phyloP scores from a whole-genome alignment of 1,140 invertebrate species.

The Bombus ignitus region DNA sequence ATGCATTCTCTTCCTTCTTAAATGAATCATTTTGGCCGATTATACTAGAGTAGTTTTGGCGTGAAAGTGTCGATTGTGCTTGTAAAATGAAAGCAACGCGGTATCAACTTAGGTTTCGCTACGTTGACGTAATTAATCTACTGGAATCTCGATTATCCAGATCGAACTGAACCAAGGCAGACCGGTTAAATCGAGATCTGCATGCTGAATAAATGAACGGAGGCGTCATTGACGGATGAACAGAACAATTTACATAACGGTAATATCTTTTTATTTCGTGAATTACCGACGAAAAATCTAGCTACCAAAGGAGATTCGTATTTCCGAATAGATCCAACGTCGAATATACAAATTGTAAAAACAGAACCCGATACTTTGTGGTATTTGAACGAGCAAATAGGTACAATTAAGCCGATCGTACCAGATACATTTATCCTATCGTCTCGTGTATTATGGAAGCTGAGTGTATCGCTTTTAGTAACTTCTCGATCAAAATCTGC shows the following conservation, averaged over 20 bases:
- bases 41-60: not conserved
- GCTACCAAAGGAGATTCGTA: not conserved
- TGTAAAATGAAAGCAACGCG: not conserved
- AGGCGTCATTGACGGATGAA: conserved; percentile 19
- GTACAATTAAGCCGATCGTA: not conserved
- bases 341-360: not conserved
- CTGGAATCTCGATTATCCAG: conserved; percentile 15
- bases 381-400: not conserved
- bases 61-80: not conserved
- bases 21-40: not conserved
- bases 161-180: conserved; percentile 17
- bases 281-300: not conserved
- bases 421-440: not conserved
- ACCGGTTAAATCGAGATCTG: conserved; percentile 24
- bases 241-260: conserved; percentile 8
- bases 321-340: not conserved
- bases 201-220: conserved; percentile 17
- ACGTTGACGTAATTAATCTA: conserved; percentile 17
- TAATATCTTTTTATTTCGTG: conserved; percentile 1
- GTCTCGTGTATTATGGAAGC: not conserved
- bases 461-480: not conserved
- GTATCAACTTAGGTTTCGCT: not conserved
- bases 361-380: not conserved
- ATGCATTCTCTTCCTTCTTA: not conserved
- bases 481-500: not conserved